Conservation (phyloP, 2,113 vertebrate species). For the Clarias magur region DNA sequence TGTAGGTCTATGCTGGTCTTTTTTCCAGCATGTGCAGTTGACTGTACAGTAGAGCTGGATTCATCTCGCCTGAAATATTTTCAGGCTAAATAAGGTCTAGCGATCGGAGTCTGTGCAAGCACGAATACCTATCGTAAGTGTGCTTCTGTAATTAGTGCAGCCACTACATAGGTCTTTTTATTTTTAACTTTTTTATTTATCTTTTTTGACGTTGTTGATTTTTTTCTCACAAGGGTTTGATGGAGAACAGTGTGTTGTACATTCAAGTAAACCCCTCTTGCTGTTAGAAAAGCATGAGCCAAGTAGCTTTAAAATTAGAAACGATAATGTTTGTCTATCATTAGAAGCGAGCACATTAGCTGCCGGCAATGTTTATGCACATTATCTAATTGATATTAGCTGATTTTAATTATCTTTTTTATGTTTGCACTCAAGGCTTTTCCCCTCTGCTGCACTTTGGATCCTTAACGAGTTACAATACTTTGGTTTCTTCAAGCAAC, state of each 20-base stretch:
- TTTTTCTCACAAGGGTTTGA: background rate
- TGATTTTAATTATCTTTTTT: slow-evolving; percentile 62
- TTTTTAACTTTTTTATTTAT: background rate
- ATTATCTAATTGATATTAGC: slow-evolving; percentile 65
- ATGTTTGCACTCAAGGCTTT: slow-evolving; percentile 54
- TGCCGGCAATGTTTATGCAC: slow-evolving; percentile 19
- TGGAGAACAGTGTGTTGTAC: background rate
- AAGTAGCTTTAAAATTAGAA: slow-evolving; percentile 19
- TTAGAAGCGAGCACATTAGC: slow-evolving; percentile 17
- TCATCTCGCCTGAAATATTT: background rate
- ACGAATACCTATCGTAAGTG: background rate
- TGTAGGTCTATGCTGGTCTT: too few species aligned
- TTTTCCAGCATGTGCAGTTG: background rate
- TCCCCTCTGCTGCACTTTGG: slow-evolving; percentile 17
- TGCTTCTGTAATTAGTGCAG: background rate
- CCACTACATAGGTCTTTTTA: background rate
- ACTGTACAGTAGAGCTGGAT: background rate
- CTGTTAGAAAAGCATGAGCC: background rate
- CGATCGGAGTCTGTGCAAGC: background rate
- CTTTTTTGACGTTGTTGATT: background rate
- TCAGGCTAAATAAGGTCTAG: background rate
- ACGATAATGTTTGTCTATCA: background rate
- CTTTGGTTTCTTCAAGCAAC: slow-evolving; percentile 14
- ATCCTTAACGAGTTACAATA: slow-evolving; percentile 45
- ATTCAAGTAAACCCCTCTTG: background rate